phyloP scores from a whole-genome alignment of 2,113 vertebrate genomes.

The Numenius arquata region DNA sequence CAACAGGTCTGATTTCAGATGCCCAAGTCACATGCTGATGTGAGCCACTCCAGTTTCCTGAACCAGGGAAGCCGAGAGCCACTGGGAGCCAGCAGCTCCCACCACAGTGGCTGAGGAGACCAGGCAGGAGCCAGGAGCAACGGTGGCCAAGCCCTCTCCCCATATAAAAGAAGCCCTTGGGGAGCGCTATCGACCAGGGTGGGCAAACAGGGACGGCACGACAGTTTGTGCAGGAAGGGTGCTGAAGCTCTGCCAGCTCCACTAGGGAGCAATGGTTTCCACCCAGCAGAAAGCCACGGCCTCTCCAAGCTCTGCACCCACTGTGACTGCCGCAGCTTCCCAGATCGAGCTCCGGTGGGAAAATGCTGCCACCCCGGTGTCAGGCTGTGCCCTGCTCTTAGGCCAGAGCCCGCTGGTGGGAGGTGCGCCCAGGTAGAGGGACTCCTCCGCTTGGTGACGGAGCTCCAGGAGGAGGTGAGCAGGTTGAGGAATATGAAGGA shows the following conservation, averaged over 20 bases:
- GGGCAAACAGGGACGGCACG: neutral
- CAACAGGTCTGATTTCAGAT: neutral
- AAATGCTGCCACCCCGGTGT: neutral
- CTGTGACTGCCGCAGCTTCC: neutral
- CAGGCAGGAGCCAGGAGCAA: neutral
- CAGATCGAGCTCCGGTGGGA: neutral
- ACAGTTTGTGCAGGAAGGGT: neutral
- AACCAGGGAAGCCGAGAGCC: neutral
- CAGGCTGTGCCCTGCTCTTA: neutral
- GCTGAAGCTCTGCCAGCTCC: neutral
- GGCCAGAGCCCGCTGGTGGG: neutral
- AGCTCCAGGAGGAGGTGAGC: neutral
- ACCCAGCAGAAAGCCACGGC: neutral
- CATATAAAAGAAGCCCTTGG: neutral
- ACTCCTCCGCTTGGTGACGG: neutral
- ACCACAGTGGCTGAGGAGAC: neutral
- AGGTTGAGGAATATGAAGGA: neutral
- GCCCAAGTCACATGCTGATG: accelerated
- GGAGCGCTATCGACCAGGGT: neutral
- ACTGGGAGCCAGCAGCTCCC: neutral
- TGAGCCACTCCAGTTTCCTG: neutral
- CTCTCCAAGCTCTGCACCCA: neutral
- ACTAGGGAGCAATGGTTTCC: neutral
- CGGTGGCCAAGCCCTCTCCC: neutral
- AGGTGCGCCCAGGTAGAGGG: neutral